Evolutionary conservation across 2,888 invertebrate genomes (phyloP).

Genomic region (Gortyna flavago): DNA sequence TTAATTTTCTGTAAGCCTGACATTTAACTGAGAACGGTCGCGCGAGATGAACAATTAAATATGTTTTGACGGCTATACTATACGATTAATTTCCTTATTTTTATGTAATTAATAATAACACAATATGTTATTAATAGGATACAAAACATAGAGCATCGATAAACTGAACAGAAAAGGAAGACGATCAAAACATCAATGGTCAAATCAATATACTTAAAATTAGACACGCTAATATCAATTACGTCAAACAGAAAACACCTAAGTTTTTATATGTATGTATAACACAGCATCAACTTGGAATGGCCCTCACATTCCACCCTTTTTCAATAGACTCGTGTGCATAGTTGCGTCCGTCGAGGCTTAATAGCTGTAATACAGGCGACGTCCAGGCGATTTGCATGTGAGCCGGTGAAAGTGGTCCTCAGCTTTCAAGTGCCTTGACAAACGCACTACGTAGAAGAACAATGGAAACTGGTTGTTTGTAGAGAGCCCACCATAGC

Average conservation of each 20-base stretch:
- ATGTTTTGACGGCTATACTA: slow-evolving; percentile 80
- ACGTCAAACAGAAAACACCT: slow-evolving; percentile 36
- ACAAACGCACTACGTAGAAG: slow-evolving; percentile 69
- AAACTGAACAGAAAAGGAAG: slow-evolving; percentile 37
- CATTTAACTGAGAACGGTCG: slow-evolving; percentile 78
- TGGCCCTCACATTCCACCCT: slow-evolving; percentile 48
- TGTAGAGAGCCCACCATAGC: slow-evolving; percentile 67
- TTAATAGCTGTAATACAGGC: slow-evolving; percentile 68
- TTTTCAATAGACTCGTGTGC: slow-evolving; percentile 48
- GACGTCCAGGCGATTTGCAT: slow-evolving; percentile 75
- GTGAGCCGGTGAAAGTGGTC: slow-evolving; percentile 78
- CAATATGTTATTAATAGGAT: too few species aligned
- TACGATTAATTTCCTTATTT: slow-evolving; percentile 51
- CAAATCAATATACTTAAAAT: slow-evolving; percentile 36
- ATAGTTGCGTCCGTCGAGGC: slow-evolving; percentile 52
- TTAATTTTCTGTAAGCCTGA: slow-evolving; percentile 82
- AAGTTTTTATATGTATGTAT: slow-evolving; percentile 21
- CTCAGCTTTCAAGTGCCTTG: slow-evolving; percentile 73
- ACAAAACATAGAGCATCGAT: slow-evolving; percentile 36
- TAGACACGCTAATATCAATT: slow-evolving; percentile 52
- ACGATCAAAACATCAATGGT: slow-evolving; percentile 36
- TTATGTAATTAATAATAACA: slow-evolving; percentile 31
- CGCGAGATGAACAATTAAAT: slow-evolving; percentile 73
- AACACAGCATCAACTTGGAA: slow-evolving; percentile 30
- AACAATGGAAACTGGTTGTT: slow-evolving; percentile 74